phyloP scores from a whole-genome alignment of 1,140 invertebrate species.

The Sitobion miscanthi region DNA sequence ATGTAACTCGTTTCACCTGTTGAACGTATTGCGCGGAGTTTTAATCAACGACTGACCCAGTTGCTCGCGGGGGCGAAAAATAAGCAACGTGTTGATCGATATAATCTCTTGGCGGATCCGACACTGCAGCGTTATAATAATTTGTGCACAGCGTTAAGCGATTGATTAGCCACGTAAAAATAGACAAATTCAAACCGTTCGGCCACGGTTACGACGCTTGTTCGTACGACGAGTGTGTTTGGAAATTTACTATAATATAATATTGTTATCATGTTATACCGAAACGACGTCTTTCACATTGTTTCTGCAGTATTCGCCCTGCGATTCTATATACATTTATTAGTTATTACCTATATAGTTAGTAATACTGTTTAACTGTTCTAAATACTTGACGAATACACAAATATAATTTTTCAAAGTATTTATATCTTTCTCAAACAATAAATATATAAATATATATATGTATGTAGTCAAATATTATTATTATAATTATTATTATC shows the following conservation, averaged over 20 bases:
- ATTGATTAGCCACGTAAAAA: background rate
- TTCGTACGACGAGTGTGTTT: background rate
- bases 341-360: too few species aligned
- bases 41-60: conserved; percentile 11
- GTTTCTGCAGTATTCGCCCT: background rate
- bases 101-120: background rate
- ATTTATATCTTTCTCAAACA: background rate
- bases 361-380: background rate
- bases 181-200: background rate
- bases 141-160: background rate
- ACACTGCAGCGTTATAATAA: background rate
- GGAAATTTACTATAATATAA: background rate
- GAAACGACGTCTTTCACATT: background rate
- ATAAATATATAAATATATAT: background rate
- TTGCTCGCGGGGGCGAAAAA: background rate
- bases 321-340: background rate
- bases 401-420: background rate
- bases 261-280: background rate
- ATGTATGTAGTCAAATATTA: too few species aligned
- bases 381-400: background rate
- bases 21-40: background rate
- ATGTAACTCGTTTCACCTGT: background rate
- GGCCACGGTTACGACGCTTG: background rate
- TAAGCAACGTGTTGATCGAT: background rate
- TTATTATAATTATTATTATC: background rate